Conservation (phyloP, 2,888 invertebrate species). For the Drosophila seclusa region DNA sequence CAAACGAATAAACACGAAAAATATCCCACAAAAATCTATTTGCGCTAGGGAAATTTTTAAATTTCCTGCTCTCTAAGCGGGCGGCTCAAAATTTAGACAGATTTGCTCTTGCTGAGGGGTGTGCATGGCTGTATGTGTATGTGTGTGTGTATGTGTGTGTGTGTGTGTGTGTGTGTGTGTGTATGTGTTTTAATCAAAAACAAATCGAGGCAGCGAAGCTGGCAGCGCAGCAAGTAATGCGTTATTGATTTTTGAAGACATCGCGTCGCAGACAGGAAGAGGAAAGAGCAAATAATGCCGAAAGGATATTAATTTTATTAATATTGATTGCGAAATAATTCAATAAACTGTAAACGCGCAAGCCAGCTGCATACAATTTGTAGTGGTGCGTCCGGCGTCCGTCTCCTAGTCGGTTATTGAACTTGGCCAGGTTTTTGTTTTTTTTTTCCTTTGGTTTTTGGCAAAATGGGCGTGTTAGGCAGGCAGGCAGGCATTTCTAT, state of each 20-base stretch:
- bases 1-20: conserved; percentile 18
- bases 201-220: conserved; percentile 51
- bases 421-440: conserved; percentile 34
- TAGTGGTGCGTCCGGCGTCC: conserved; percentile 14
- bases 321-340: conserved; percentile 76
- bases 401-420: conserved; percentile 56
- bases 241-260: conserved; percentile 68
- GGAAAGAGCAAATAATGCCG: conserved; percentile 50
- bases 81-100: conserved; percentile 47
- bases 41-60: conserved; percentile 45
- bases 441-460: conserved; percentile 4
- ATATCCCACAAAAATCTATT: conserved; percentile 53
- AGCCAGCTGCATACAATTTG: conserved; percentile 23
- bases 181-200: conserved; percentile 50
- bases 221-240: conserved; percentile 36
- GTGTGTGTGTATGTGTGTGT: conserved; percentile 18
- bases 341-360: conserved; percentile 51
- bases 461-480: conserved; percentile 38
- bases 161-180: conserved; percentile 14
- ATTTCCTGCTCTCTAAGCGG: conserved; percentile 18
- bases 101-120: conserved; percentile 29
- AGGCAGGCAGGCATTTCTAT: conserved; percentile 21
- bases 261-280: conserved; percentile 11
- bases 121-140: conserved; percentile 6
- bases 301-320: conserved; percentile 70